Evolutionary conservation across 2,888 invertebrate genomes (phyloP), one percentile per base, ranked within the genome.

Genomic region (Sarcophaga carnaria): DNA sequence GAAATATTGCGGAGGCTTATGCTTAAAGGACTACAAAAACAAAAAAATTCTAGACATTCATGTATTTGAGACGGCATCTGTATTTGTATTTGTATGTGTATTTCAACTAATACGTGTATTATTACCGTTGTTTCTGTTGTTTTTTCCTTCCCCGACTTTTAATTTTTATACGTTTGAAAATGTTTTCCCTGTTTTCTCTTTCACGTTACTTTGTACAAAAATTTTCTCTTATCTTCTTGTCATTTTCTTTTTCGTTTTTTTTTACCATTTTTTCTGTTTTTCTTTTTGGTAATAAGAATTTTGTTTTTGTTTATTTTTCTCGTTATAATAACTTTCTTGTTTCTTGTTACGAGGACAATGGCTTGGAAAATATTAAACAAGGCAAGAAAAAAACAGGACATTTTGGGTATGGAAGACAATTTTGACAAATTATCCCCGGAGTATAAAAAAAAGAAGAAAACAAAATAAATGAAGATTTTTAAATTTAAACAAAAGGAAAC

Each of bases 381-480:
- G 10, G 49, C 66, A 27, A 66, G 37, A 66, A 20, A 20, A 62
- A 20, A 54, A 22, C 62, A 45, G 49, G 60, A 20, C 59, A 70
- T 70, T 69, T 63, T 76, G 69, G 69, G 37, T 60, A 17, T 17
- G 37, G 8, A 77, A 64, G 60, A 71, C 77, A 71, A n/a, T 77
- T 71, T 71, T 82, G 71, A 82, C 76, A 77, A 60, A 77, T 83
- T 77, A 66, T 66, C 71, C 77, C 66, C 10, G 8, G 47, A 60
- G 71, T 27, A 77, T 66, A 59, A 47, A 66, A 54, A 49, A 49
- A 14, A 54, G 14, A 1, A 14, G 10, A 17, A 54, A 14, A 14
- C 54, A 14, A 54, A 60, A 75, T 62, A 20, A 72, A 77, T 75
- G 22, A 49, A 77, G 8, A 71, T 49, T 59, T 71, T 76, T 82